Evolutionary conservation across 2,888 invertebrate genomes (phyloP).

Genomic region (Schrankia costaestrigalis): DNA sequence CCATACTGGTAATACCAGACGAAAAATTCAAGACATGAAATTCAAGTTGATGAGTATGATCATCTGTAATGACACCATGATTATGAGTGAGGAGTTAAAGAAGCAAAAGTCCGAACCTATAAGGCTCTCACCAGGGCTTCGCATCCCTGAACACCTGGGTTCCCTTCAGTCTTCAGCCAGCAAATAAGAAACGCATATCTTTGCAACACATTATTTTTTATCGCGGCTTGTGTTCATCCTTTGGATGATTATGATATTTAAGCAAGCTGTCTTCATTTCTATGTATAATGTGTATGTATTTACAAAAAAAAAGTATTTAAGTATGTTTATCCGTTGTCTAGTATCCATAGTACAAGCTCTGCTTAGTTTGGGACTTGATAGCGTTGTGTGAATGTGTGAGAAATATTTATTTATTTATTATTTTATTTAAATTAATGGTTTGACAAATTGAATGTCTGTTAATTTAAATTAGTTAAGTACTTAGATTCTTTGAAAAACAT

Average conservation of each 20-base stretch:
- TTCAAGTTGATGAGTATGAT: constrained; percentile 27
- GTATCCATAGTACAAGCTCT: too few relatives aligned
- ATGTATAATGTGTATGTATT: too few relatives aligned
- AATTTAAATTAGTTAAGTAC: too few relatives aligned
- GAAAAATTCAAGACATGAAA: constrained; percentile 29
- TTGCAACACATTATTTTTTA: constrained; percentile 75
- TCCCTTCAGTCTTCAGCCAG: constrained; percentile 79
- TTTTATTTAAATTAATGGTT: too few relatives aligned
- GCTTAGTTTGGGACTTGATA: too few relatives aligned
- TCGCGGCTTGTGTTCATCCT: constrained; percentile 50
- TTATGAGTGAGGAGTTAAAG: constrained; percentile 53
- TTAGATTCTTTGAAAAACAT: too few relatives aligned
- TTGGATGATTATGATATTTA: constrained; percentile 42
- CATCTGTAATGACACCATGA: constrained; percentile 36
- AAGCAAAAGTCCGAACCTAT: constrained; percentile 79
- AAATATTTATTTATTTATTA: too few relatives aligned
- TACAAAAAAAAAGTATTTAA: too few relatives aligned
- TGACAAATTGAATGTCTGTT: too few relatives aligned
- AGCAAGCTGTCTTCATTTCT: constrained; percentile 48
- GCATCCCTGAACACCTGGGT: constrained; percentile 80
- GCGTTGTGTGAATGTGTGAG: too few relatives aligned
- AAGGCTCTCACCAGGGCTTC: constrained; percentile 81
- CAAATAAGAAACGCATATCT: constrained; percentile 79
- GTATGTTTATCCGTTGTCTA: too few relatives aligned
- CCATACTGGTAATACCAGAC: constrained; percentile 23